A percentile compares a stretch with the other conserved stretches of the same genome.
Evolutionary conservation across 2,888 invertebrate species (phyloP).

Genomic region (Xanthorhoe designata): DNA sequence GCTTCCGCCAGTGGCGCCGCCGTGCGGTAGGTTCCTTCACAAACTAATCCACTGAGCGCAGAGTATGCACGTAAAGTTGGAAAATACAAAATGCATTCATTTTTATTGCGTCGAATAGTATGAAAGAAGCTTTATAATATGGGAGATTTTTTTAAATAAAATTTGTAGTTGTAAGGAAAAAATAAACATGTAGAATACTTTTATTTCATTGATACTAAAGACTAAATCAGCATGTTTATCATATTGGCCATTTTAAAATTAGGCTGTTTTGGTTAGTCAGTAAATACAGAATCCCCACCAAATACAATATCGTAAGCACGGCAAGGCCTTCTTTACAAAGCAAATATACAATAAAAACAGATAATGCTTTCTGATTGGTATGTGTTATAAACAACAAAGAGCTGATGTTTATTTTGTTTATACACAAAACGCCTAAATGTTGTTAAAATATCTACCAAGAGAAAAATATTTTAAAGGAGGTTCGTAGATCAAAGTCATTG

Average conservation of each 20-base stretch:
- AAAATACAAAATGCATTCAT: constrained; percentile 11
- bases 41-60: constrained; percentile 2
- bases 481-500: not conserved
- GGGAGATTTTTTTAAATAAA: not conserved
- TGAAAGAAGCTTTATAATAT: not conserved
- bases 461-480: not conserved
- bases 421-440: not conserved
- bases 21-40: constrained; percentile 25
- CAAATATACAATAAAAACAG: not conserved
- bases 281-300: no score
- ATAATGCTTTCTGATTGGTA: no score
- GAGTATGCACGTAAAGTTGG: constrained; percentile 9
- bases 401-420: not conserved
- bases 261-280: no score
- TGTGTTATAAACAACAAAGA: no score
- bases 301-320: no score
- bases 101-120: not conserved
- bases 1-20: constrained; percentile 67
- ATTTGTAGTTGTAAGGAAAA: not conserved
- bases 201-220: no score
- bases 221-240: no score
- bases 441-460: not conserved
- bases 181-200: no score
- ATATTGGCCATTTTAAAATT: no score
- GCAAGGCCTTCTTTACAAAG: not conserved